phyloP scores from a whole-genome alignment of 1,140 invertebrate genomes.

The Bombus turneri region DNA sequence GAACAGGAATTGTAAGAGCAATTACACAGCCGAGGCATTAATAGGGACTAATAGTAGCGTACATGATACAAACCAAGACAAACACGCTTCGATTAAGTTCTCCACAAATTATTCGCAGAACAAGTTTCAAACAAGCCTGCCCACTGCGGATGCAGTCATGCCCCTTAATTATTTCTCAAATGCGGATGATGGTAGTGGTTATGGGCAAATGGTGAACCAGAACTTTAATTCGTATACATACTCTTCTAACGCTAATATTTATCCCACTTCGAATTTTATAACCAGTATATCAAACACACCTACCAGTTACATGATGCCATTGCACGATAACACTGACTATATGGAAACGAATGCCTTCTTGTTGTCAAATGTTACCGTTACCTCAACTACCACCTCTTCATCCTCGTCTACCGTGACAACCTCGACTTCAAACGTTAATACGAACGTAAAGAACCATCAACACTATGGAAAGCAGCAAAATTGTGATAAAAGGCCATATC shows the following conservation, averaged over 20 bases:
- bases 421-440: conserved; percentile 52
- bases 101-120: conserved; percentile 78
- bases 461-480: conserved; percentile 68
- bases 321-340: conserved; percentile 80
- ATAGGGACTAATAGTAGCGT: conserved; percentile 80
- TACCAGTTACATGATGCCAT: conserved; percentile 80
- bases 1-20: conserved; percentile 82
- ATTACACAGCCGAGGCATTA: conserved; percentile 85
- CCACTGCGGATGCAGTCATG: conserved; percentile 75
- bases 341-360: conserved; percentile 78
- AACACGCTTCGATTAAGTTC: conserved; percentile 77
- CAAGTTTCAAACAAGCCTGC: conserved; percentile 74
- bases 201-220: conserved; percentile 80
- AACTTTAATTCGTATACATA: conserved; percentile 81
- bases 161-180: conserved; percentile 81
- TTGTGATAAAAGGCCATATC: conserved; percentile 73
- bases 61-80: conserved; percentile 77
- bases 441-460: conserved; percentile 74
- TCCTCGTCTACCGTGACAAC: conserved; percentile 57
- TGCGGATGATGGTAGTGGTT: conserved; percentile 75
- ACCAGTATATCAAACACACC: conserved; percentile 79
- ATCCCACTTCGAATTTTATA: conserved; percentile 79
- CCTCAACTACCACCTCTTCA: conserved; percentile 65
- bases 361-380: conserved; percentile 71
- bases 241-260: conserved; percentile 80